Conservation (phyloP, 2,888 invertebrate genomes). For the Cylloceria caligata region DNA sequence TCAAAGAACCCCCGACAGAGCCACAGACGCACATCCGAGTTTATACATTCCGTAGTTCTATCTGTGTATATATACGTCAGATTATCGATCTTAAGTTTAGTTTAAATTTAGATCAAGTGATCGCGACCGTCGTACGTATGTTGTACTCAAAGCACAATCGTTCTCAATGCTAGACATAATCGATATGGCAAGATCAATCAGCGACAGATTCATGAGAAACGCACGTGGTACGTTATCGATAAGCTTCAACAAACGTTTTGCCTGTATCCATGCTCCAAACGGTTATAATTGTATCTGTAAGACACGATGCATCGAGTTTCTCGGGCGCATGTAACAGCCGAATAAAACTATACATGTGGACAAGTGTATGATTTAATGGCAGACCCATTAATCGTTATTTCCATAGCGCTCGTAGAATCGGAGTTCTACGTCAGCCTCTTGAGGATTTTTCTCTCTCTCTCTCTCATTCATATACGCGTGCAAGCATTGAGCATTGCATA, state of each 20-base stretch:
- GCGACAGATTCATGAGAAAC: constrained; percentile 6
- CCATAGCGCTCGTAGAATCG: neutral
- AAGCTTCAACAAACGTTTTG: neutral
- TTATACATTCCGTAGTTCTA: constrained; percentile 60
- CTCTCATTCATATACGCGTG: neutral
- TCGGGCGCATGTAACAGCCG: neutral
- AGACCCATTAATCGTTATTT: neutral
- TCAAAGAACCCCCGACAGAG: constrained; percentile 4
- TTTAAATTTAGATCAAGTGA: constrained; percentile 9
- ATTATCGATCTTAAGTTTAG: constrained; percentile 33
- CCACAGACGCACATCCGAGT: constrained; percentile 15
- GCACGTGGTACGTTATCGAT: constrained; percentile 20
- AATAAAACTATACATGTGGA: constrained; percentile 24
- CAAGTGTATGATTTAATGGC: constrained; percentile 4
- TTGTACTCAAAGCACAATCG: constrained; percentile 7
- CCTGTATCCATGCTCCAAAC: neutral
- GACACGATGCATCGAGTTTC: neutral
- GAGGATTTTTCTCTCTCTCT: no score
- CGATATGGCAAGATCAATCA: neutral
- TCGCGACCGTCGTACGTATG: neutral
- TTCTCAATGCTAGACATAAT: constrained; percentile 1
- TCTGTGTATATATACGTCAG: constrained; percentile 37
- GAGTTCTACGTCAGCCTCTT: no score
- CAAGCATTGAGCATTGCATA: constrained; percentile 48
- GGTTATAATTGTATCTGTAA: neutral